Conservation (phyloP, 1,140 invertebrate genomes). For the honey bee (Apis mellifera) region DNA sequence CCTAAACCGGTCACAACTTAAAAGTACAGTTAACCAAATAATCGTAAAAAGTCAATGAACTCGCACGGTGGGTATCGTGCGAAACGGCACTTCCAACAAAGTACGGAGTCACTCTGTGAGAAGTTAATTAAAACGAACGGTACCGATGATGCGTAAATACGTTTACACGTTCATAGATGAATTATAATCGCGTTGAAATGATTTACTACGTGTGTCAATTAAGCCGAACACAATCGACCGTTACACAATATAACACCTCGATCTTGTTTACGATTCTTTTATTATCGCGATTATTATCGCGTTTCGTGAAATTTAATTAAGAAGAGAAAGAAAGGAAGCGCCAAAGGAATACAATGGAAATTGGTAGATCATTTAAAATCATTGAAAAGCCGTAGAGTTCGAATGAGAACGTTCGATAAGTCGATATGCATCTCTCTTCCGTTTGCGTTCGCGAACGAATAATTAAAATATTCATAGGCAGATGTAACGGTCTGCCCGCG, state of each 20-base stretch:
- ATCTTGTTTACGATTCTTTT: background rate
- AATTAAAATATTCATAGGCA: background rate
- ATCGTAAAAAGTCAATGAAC: slow-evolving; percentile 62
- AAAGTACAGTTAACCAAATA: slow-evolving; percentile 68
- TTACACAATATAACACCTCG: background rate
- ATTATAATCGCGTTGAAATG: slow-evolving; percentile 55
- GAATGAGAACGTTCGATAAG: background rate
- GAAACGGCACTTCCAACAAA: slow-evolving; percentile 48
- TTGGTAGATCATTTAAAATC: background rate
- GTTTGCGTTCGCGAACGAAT: background rate
- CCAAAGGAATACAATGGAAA: background rate
- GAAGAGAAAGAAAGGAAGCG: too few relatives aligned
- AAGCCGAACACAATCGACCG: background rate
- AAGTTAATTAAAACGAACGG: slow-evolving; percentile 27
- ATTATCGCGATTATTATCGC: background rate
- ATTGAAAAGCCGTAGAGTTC: background rate
- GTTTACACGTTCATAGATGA: slow-evolving; percentile 25
- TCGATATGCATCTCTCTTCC: background rate
- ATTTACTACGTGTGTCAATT: background rate
- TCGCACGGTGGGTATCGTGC: slow-evolving; percentile 33
- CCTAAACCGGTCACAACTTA: slow-evolving; percentile 52
- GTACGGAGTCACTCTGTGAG: slow-evolving; percentile 37
- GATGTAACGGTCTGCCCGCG: slow-evolving; percentile 48
- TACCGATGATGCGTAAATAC: slow-evolving; percentile 3
- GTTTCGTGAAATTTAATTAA: background rate